Percentiles rank a stretch among this genome's conserved stretches.
These are phyloP conservation scores for Craterocephalus amniculus DNA, from an alignment of 2,797 vertebrate species.

Conservation along the genomic window DNA sequence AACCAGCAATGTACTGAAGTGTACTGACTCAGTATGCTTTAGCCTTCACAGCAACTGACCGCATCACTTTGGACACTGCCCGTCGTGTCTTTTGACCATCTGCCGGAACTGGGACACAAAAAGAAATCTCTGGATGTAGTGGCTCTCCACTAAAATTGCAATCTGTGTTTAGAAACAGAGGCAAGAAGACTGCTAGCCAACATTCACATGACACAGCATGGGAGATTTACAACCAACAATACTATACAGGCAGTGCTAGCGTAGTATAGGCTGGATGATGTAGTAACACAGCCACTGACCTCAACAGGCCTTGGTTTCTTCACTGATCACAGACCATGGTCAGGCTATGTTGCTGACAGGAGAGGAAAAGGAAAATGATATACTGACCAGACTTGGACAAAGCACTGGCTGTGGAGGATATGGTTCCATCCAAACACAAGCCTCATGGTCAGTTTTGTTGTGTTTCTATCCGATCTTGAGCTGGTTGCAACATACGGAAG, in stretches of 20 bases:
- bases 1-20: slow-evolving; percentile 42
- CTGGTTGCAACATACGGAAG: slow-evolving; percentile 3
- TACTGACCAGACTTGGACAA: slow-evolving; percentile 34
- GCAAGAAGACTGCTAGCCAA: slow-evolving; percentile 69
- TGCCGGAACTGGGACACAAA: slow-evolving; percentile 65
- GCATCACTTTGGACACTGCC: slow-evolving; percentile 60
- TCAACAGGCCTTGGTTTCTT: slow-evolving; percentile 58
- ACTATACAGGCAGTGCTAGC: slow-evolving; percentile 51
- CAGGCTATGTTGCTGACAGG: slow-evolving; percentile 57
- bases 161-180: slow-evolving; percentile 76
- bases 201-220: slow-evolving; percentile 78
- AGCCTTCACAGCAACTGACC: slow-evolving; percentile 68
- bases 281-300: slow-evolving; percentile 66
- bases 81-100: slow-evolving; percentile 56
- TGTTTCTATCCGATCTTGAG: background rate
- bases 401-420: slow-evolving; percentile 22
- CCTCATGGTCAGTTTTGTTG: slow-evolving; percentile 23
- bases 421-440: slow-evolving; percentile 34
- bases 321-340: slow-evolving; percentile 46
- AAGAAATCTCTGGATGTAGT: slow-evolving; percentile 73
- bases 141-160: slow-evolving; percentile 70
- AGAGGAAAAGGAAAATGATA: slow-evolving; percentile 54
- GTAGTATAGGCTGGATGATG: slow-evolving; percentile 54
- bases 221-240: slow-evolving; percentile 78
- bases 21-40: slow-evolving; percentile 51